Percentiles rank a stretch among this genome's conserved stretches.
Conservation (phyloP, 2,113 vertebrate species). For the Gnathonemus echidnorhynchus region DNA sequence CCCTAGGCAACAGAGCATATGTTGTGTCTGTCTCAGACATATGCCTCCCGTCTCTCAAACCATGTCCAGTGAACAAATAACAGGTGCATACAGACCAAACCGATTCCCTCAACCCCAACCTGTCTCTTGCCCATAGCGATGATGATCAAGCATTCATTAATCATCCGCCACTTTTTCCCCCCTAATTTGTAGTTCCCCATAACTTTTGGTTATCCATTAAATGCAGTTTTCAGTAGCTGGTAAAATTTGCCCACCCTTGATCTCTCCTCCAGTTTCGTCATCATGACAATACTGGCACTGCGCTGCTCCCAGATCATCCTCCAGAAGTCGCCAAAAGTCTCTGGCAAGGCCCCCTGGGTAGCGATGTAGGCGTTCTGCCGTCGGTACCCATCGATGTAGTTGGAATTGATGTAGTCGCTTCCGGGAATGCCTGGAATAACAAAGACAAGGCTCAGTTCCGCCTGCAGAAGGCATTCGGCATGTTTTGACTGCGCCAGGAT, state of each 20-base stretch:
- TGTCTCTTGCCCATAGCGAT: background rate
- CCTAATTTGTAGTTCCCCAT: background rate
- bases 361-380: slow-evolving; percentile 98
- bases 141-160: background rate
- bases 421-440: slow-evolving; percentile 82
- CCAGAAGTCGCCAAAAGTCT: slow-evolving; percentile 99
- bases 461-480: background rate
- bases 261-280: slow-evolving; percentile 95
- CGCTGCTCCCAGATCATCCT: slow-evolving; percentile 98
- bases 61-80: background rate
- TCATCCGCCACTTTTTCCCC: background rate
- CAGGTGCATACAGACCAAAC: background rate
- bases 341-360: slow-evolving; percentile 86
- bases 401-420: slow-evolving; percentile 95
- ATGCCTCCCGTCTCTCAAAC: background rate
- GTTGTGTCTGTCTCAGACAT: background rate
- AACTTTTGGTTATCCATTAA: background rate
- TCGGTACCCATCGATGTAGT: slow-evolving; percentile 98
- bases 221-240: background rate
- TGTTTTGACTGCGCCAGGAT: background rate
- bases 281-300: slow-evolving; percentile 94
- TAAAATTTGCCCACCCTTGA: slow-evolving; percentile 74
- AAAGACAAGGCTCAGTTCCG: slow-evolving; percentile 22
- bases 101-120: background rate
- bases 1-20: slow-evolving; percentile 7